Base-by-base conservation (phyloP, 2,888 invertebrate species). In the Nematopogon swammerdamellus region DNA sequence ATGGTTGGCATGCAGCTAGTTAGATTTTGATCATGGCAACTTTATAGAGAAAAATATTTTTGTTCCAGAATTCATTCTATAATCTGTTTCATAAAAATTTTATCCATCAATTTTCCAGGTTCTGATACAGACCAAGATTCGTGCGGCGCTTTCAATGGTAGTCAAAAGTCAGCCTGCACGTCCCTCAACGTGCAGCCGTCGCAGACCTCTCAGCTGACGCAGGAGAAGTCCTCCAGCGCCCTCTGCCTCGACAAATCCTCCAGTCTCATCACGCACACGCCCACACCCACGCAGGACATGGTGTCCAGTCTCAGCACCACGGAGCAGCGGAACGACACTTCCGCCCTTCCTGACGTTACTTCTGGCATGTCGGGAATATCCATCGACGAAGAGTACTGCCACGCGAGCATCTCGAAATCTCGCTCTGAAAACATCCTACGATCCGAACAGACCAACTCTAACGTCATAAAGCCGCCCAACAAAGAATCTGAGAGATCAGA, bases 331-430 rank as follows among this genome's bases (percentile, higher is more conserved):
- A 74, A 77, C 59, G 80, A 80, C 57, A 58, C 62, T 19, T 80
- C 80, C 5, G 72, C 76, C 0, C 55, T 79, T 1, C 79, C 80
- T 0, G 80, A 80, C 54, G 60, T 79, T 45, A 75, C 72, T 0
- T 80, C 80, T 0, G 80, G 71, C n/a, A 72, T 80, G 70, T 80
- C 80, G 1, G 77, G 76, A 18, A 70, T 80, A 57, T 80, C 80
- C 20, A 77, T 80, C 44, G 80, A 80, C 49, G 80, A 80, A 10
- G 73, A 75, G 53, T 80, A 67, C 54, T 71, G 71, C 53, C 71
- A 64, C 11, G 76, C 76, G 47, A 79, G 76, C 54, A 75, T 80
- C 53, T 80, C 80, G 0, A 80, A 80, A 51, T 80, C 80, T 0
- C 66, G 79, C 0, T 80, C 80, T 0, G 80, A 80, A 49, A 80